Evolutionary conservation across 2,888 invertebrate species (phyloP), one percentile per base, ranked within the genome.

Genomic region (Yponomeuta evonymella): DNA sequence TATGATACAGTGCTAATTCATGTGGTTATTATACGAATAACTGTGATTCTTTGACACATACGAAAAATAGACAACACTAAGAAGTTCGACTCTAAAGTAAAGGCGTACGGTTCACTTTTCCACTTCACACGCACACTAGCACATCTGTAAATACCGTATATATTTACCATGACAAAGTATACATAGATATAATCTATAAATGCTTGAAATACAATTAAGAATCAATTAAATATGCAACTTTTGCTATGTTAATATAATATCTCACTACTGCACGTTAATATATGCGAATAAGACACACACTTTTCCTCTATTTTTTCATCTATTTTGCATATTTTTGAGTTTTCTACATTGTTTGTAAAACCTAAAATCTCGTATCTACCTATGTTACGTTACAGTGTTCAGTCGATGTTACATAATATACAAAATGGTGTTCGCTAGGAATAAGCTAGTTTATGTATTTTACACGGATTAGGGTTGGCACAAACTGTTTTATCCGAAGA

Each of bases 331-430:
- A 73, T 72, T 64, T 43, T 43, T 43, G 73, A 81, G 78, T 81
- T 78, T 80, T 79, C 80, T 81, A 80, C 15, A 12, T 65, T 72
- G 73, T 76, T 80, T 79, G 77, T 76, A 83, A 80, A 76, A 77
- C 80, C 82, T 86, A 83, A 76, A 71, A 74, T 23, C 71, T 70
- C 71, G 70, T 65, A 15, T 48, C 82, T 85, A 82, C 78, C 83
- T 88, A 89, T 79, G 83, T 84, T 89, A 92, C 83, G 83, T 90
- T 89, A 87, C 90, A 90, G 89, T 89, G 88, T 89, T 90, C 91
- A 92, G 91, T 92, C 91, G 83, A 91, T 90, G 88, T 91, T 90
- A 90, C 87, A 89, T 70, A 29, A 2, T 89, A 23, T 23, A 23
- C 23, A 89, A 88, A 89, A 87, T 89, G 90, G 87, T 89, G 86